Conservation (phyloP, 1,140 invertebrate genomes). For the Monomorium pharaonis region DNA sequence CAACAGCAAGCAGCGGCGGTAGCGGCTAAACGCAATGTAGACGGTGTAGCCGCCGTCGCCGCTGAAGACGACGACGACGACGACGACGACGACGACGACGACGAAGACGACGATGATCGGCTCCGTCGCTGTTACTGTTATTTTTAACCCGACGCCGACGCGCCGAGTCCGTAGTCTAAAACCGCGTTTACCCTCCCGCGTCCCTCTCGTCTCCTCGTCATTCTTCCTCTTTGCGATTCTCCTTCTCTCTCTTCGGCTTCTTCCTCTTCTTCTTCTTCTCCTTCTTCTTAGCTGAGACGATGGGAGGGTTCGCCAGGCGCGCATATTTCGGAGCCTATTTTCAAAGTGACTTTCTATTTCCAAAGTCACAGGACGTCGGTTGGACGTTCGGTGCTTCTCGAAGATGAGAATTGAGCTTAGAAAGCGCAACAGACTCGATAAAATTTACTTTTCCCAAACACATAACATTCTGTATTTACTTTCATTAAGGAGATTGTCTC, state of each 20-base stretch:
- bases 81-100: neutral
- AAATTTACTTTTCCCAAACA: neutral
- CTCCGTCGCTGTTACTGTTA: slow-evolving; percentile 81
- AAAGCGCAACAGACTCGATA: neutral
- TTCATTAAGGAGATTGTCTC: neutral
- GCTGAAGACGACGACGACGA: neutral
- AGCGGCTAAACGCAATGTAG: slow-evolving; percentile 52
- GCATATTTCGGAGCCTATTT: slow-evolving; percentile 80
- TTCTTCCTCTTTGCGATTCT: slow-evolving; percentile 39
- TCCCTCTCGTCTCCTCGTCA: neutral
- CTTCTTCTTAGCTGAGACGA: slow-evolving; percentile 56
- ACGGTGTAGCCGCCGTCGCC: slow-evolving; percentile 57
- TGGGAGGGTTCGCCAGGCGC: slow-evolving; percentile 68
- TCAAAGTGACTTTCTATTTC: slow-evolving; percentile 80
- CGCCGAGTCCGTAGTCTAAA: slow-evolving; percentile 84
- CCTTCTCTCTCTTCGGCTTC: slow-evolving; percentile 19
- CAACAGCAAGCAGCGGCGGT: slow-evolving; percentile 1
- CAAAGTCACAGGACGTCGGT: slow-evolving; percentile 65
- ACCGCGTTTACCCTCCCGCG: slow-evolving; percentile 70
- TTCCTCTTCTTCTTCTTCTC: slow-evolving; percentile 59
- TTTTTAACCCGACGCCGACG: slow-evolving; percentile 85
- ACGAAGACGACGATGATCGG: slow-evolving; percentile 49
- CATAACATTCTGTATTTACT: neutral
- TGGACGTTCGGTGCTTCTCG: slow-evolving; percentile 20
- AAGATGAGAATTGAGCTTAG: slow-evolving; percentile 19